Evolutionary conservation across 2,797 vertebrate genomes (phyloP).

Genomic region (Lagorchestes hirsutus): DNA sequence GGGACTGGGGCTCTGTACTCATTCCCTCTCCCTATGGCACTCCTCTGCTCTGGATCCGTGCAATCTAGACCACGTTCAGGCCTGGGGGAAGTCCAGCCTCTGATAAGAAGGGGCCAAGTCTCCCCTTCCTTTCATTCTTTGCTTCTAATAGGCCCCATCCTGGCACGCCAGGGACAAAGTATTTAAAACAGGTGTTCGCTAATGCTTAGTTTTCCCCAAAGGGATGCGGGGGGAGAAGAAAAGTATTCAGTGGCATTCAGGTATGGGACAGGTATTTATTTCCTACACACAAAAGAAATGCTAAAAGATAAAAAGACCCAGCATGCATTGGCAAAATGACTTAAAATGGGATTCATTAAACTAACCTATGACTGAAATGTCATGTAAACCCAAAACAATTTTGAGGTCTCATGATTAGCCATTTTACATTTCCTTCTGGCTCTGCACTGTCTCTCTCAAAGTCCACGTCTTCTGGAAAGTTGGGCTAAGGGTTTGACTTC

Average conservation of each 20-base stretch:
- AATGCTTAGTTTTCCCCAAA: not conserved
- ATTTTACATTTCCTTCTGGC: not conserved
- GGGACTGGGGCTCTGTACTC: rapidly evolving
- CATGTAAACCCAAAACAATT: not conserved
- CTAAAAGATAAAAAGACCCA: not conserved
- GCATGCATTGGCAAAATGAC: not conserved
- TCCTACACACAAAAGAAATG: not conserved
- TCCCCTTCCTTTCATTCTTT: not conserved
- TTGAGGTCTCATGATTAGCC: not conserved
- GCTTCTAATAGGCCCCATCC: not conserved
- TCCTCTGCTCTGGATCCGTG: not conserved
- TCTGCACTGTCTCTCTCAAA: not conserved
- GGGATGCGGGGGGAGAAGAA: not conserved
- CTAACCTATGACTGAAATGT: not conserved
- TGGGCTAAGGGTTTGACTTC: not conserved
- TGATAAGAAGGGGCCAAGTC: not conserved
- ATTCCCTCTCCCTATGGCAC: not conserved
- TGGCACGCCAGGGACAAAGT: not conserved
- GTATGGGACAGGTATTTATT: not conserved
- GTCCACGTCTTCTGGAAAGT: not conserved
- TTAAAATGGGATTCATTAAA: not conserved
- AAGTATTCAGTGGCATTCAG: not conserved
- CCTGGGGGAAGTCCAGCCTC: not conserved
- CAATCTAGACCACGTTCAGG: not conserved
- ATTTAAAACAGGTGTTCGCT: not conserved